Evolutionary conservation across 2,797 vertebrate species (phyloP), one percentile per base, ranked within the genome.

Genomic region (Sylvilagus floridanus): DNA sequence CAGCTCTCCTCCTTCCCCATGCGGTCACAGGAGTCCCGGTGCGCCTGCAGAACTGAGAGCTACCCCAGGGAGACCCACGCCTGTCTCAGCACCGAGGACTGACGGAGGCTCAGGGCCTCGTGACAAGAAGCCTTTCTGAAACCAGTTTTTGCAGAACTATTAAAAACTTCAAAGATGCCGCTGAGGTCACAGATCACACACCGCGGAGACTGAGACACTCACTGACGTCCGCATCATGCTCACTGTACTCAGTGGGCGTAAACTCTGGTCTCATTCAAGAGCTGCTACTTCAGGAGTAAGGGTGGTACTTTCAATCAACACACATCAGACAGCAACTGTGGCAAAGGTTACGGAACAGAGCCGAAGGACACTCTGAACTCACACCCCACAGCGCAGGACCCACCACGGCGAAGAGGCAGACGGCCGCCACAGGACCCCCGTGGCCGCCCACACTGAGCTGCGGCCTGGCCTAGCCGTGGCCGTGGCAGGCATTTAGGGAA

Each of bases 1-100:
- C 0, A 0, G 22, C 11, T 22, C 22, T 3, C 12, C 14, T 8
- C 17, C 57, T 12, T 19, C n/a, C 50, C 17, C n/a, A 26, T 12
- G 19, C 19, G 26, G 10, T 17, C 22, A 66, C n/a, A 32, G 37
- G 37, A 2, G 47, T 30, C 26, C 17, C 35, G 24, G 35, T 37
- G 11, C 7, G 22, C 16, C 42, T 32, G 26, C 84, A 72, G 35
- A 4, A 72, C 60, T 4, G n/a, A 68, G 37, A 54, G 32, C 14
- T 35, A 12, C 35, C 72, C 54, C 26, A 4, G 32, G 42, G 42
- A 47, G 42, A 47, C 60, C 24, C 11, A 11, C 6, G 3, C 16
- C 66, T 4, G 4, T 47, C 42, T 47, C 42, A 47, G 42, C 42
- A 47, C 42, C 42, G 8, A 47, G 42, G 42, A 47, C 42, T 47